Evolutionary conservation across 2,113 vertebrate genomes (phyloP), one percentile per base, ranked within the genome.

Genomic region (Chamaetylas fuelleborni): DNA sequence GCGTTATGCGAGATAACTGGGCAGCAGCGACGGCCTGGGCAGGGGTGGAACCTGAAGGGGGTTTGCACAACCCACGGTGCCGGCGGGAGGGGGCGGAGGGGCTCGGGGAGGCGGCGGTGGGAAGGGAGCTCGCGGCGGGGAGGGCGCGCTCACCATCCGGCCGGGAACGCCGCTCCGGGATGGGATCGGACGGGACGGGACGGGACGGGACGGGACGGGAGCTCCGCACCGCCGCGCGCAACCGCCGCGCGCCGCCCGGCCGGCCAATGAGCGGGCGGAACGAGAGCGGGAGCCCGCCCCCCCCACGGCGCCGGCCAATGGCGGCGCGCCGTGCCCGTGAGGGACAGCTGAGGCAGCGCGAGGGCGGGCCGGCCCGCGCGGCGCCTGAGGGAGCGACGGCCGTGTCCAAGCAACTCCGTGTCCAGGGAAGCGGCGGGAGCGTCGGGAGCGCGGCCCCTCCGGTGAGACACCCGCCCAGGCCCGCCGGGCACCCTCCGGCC

Each of bases 61-160:
- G 43, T 57, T 56, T 29, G 74, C 66, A 28, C n/a, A 73, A n/a
- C 17, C 4, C 22, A 8, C 18, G 26, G 34, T 40, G 54, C 3
- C 6, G 84, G 65, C 29, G n/a, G 56, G 8, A 40, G 7, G 9
- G 43, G 23, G 13, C 42, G 23, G 61, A 29, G 14, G 60, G 31
- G 23, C 36, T 36, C 36, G 17, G 45, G 62, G 24, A 76, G 14
- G 36, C 31, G 45, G 62, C 36, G 47, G 48, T 54, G 47, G 84
- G 19, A 34, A 56, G 43, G 58, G 57, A 40, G 26, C 36, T 45
- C 47, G 76, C 61, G 54, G 69, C 19, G 22, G 78, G 40, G 26
- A 26, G 29, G n/a, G 33, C 36, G 10, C 47, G 66, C 95, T 95
- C 90, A 96, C 95, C 95, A 96, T 96, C 60, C 38, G 36, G 57